Evolutionary conservation across 2,113 vertebrate genomes (phyloP), one percentile per base, ranked within the genome.

Genomic region (Myotis yumanensis): DNA sequence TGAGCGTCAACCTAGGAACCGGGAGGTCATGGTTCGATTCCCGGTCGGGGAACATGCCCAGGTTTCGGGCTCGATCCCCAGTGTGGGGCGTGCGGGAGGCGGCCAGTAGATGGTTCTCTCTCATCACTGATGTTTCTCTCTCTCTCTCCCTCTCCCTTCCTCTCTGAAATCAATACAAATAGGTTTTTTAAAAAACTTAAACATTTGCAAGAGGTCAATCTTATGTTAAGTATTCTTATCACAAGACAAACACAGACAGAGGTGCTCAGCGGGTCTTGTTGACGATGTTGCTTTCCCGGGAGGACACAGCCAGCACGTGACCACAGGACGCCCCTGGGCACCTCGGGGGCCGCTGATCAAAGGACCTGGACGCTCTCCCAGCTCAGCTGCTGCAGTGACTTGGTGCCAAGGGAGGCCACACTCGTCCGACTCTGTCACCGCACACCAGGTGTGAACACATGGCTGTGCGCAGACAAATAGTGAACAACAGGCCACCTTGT

Each of bases 381-480:
- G 37, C 51, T 32, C 54, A 4, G 52, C 18, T 4, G n/a, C 25
- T 15, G 62, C 16, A 11, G 14, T 23, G 76, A 51, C 64, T 12
- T 5, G 46, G 64, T 4, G 2, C 15, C 0, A 7, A 25, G n/a
- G 86, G 75, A 28, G 59, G 46, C 28, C 16, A 11, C 15, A 4
- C 66, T 4, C 16, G 8, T 14, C 22, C 8, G 5, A 11, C n/a
- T 48, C 40, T 11, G 30, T 76, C 54, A 40, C 76, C 51, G 43
- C 62, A 14, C n/a, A 46, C 1, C 17, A 23, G 4, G 59, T 32
- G 0, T 4, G 43, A 30, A 7, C 4, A 30, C 35, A 37, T 6
- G 25, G 7, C 28, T 3, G 1, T 6, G 18, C 2, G 8, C n/a
- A 17, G 9, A 46, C 59, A 15, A 5, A 9, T 1, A 0, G 51